Evolutionary conservation across 92 coral and sea anemone genomes (phyloP), one percentile per base, ranked within the genome.

Genomic region (Desmophyllum pertusum): DNA sequence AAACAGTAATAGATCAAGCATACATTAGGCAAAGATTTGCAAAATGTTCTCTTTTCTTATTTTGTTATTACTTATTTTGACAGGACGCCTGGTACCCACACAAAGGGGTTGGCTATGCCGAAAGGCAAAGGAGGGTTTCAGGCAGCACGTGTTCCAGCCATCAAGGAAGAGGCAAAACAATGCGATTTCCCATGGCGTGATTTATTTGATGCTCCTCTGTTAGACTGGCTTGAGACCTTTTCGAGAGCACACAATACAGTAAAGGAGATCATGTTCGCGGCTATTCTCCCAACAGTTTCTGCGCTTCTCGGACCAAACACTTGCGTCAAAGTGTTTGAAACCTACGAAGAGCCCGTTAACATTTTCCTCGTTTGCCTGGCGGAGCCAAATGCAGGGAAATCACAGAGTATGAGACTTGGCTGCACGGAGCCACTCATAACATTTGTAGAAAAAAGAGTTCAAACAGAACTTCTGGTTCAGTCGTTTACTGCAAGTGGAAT

Each of bases 311-410:
- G 62, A 31, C 86, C 78, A 29, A 82, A 48, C 40, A 29, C 78
- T 3, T 70, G 43, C 21, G 65, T 70, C 6, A 48, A 45, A 52
- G 71, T 82, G 27, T 45, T 76, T 7, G 68, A 70, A 33, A 69
- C 78, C 50, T 82, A 82, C 27, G 61, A 64, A 48, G 78, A 70
- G 76, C 78, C 79, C 33, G 73, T 76, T 53, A 82, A 81, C 45
- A 76, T 70, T 31, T 82, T 70, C 52, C 59, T 68, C 33, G 78
- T 70, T 19, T 82, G 86, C 70, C 40, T 70, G 63, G 75, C 78
- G 36, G 86, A 82, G 78, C 86, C 68, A 71, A 67, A 41, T 17
- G 78, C 78, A 29, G 85, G 85, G 10, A 80, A 80, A 61, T 80
- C 76, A 2, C 85, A 61, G 67, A 61, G 67, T 13, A 61, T 61